These are phyloP conservation scores for Halcyon leucocephala DNA, from an alignment of 2,797 vertebrate genomes.

Conservation along the genomic window DNA sequence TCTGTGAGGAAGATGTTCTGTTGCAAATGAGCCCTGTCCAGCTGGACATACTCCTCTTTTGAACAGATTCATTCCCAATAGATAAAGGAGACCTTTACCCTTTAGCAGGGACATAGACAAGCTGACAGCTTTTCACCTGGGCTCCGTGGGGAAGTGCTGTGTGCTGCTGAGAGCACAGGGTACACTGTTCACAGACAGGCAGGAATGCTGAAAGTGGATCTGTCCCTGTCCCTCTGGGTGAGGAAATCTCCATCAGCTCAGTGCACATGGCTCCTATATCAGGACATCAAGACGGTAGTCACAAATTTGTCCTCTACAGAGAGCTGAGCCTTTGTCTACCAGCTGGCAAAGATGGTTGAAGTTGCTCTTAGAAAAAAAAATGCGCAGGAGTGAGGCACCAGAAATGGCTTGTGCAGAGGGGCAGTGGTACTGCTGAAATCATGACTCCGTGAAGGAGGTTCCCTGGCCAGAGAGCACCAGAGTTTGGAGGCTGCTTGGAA, in stretches of 20 bases:
- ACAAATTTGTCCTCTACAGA: not conserved
- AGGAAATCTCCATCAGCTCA: not conserved
- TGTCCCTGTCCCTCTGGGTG: not conserved
- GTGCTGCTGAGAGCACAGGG: not conserved
- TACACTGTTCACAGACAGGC: not conserved
- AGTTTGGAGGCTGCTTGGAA: not conserved
- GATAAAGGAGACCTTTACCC: not conserved
- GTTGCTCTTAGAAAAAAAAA: not conserved
- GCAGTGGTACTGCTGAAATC: not conserved
- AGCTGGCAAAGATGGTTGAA: not conserved
- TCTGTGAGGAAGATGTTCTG: not conserved
- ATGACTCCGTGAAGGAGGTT: not conserved
- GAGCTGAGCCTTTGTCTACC: not conserved
- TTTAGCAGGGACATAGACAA: not conserved
- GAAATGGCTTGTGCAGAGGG: not conserved
- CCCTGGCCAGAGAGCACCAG: not conserved
- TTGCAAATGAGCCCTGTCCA: not conserved
- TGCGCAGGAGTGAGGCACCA: not conserved
- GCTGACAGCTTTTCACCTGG: not conserved
- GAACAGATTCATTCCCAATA: not conserved
- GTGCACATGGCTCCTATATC: not conserved
- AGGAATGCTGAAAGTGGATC: not conserved
- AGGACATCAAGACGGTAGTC: not conserved
- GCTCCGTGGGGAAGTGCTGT: not conserved
- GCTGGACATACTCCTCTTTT: not conserved